Conservation (phyloP, 2,113 vertebrate species). For the Caranx ignobilis region DNA sequence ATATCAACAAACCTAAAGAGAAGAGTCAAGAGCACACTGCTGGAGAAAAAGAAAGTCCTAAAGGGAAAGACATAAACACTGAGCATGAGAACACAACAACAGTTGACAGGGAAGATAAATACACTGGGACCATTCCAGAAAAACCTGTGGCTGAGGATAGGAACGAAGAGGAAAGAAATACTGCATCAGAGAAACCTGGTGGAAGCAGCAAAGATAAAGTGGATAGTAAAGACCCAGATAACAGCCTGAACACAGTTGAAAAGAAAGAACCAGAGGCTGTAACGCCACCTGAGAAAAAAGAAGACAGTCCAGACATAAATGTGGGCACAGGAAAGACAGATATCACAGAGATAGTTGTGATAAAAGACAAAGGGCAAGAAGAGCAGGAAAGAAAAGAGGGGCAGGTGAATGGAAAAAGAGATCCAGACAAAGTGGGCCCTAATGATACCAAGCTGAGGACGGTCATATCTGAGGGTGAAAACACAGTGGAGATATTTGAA, state of each 20-base stretch:
- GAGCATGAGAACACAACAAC: constrained; percentile 54
- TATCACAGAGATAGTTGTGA: constrained; percentile 46
- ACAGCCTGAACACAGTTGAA: constrained; percentile 65
- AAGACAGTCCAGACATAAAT: constrained; percentile 30
- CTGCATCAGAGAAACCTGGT: constrained; percentile 49
- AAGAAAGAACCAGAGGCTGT: constrained; percentile 31
- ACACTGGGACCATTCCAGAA: constrained; percentile 47
- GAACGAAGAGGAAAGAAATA: constrained; percentile 58
- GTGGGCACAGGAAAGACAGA: constrained; percentile 49
- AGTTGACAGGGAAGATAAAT: constrained; percentile 61
- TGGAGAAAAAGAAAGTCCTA: constrained; percentile 40
- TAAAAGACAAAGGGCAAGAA: constrained; percentile 75
- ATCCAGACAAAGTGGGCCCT: constrained; percentile 65
- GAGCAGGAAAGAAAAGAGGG: constrained; percentile 75
- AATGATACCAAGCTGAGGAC: constrained; percentile 74
- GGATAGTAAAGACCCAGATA: constrained; percentile 50
- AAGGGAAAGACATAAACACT: constrained; percentile 47
- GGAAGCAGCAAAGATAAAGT: constrained; percentile 54
- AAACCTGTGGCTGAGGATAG: constrained; percentile 47
- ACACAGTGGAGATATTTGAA: constrained; percentile 69
- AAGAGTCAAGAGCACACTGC: constrained; percentile 55
- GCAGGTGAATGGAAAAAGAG: constrained; percentile 72
- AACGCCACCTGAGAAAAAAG: constrained; percentile 44
- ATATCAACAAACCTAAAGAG: constrained; percentile 52
- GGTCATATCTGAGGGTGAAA: constrained; percentile 47